Conservation (phyloP, 2,888 invertebrate genomes). For the Elgonia sp. region DNA sequence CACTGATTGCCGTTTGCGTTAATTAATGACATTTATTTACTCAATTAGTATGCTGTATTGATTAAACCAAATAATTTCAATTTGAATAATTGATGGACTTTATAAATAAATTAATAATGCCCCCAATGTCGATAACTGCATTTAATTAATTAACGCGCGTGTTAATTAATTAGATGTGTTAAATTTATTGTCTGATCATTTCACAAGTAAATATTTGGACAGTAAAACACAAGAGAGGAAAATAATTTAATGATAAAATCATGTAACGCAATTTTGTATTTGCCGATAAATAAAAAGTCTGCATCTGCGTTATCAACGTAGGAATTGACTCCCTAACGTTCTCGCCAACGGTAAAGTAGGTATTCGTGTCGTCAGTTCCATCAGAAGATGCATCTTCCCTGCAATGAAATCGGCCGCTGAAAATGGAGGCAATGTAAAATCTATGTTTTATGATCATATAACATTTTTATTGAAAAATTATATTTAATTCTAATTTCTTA, state of each 20-base stretch:
- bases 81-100: background rate
- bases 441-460: background rate
- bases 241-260: no score
- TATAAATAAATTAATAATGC: background rate
- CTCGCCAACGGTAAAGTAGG: constrained; percentile 49
- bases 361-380: constrained; percentile 34
- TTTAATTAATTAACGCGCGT: background rate
- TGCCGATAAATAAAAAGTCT: background rate
- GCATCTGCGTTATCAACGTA: constrained; percentile 31
- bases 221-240: no score
- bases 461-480: background rate
- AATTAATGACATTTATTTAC: background rate
- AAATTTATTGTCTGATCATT: background rate
- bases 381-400: constrained; percentile 12
- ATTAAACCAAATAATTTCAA: background rate
- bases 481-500: no score
- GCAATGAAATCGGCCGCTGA: constrained; percentile 7
- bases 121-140: background rate
- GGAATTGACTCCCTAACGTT: constrained; percentile 8
- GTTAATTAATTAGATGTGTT: background rate
- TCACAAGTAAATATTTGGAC: background rate
- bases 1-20: background rate
- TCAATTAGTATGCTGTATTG: background rate
- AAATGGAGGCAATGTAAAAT: background rate
- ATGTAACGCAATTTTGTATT: background rate